phyloP scores from a whole-genome alignment of 1,140 invertebrate genomes.

The Zaprionus taronus region DNA sequence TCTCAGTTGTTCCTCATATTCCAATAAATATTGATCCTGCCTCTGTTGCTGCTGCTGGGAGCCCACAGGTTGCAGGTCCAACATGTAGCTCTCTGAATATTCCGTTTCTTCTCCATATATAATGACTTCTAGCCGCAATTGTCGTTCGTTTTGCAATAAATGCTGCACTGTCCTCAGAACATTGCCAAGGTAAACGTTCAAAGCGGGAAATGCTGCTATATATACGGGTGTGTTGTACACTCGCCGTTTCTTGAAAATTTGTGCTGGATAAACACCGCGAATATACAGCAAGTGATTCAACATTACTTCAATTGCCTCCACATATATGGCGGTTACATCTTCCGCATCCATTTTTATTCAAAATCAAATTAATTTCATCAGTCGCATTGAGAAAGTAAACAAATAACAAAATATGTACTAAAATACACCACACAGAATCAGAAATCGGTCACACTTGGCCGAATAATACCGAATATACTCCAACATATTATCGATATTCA shows the following conservation, averaged over 20 bases:
- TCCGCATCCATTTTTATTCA: constrained; percentile 49
- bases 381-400: background rate
- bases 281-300: constrained; percentile 76
- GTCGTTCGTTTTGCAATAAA: constrained; percentile 43
- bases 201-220: constrained; percentile 66
- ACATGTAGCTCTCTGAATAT: constrained; percentile 57
- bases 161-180: constrained; percentile 56
- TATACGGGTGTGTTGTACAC: constrained; percentile 75
- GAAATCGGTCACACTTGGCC: background rate
- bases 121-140: constrained; percentile 57
- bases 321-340: constrained; percentile 51
- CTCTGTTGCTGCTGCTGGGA: constrained; percentile 1
- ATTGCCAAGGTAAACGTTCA: constrained; percentile 70
- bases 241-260: constrained; percentile 74
- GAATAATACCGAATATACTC: background rate
- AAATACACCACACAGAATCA: background rate
- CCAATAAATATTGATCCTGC: constrained; percentile 54
- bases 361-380: constrained; percentile 12
- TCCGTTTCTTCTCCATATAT: constrained; percentile 54
- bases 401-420: background rate
- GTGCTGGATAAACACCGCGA: constrained; percentile 69
- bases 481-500: background rate
- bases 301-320: constrained; percentile 76
- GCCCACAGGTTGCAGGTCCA: constrained; percentile 24
- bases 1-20: constrained; percentile 74